Evolutionary conservation across 2,888 invertebrate genomes (phyloP).

Genomic region (Hecatera dysodea): DNA sequence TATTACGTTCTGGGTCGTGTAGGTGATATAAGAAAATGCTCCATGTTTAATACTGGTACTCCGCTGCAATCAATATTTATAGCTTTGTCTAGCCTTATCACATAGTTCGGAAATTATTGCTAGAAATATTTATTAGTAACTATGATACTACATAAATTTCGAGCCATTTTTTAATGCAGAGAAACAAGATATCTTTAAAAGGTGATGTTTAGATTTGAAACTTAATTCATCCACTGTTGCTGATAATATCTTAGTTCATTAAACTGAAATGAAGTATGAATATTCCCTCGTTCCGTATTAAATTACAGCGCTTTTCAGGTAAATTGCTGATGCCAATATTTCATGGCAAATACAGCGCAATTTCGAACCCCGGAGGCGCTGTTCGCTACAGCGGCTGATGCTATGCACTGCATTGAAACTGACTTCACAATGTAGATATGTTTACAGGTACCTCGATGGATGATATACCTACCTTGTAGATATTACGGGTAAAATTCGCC

Average conservation of each 20-base stretch:
- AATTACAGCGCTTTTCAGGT: constrained; percentile 4
- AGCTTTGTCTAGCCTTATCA: too few species aligned
- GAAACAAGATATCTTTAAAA: constrained; percentile 4
- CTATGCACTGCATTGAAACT: constrained; percentile 1
- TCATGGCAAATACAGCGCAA: neutral
- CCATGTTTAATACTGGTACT: too few species aligned
- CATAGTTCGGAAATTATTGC: too few species aligned
- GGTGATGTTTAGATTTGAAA: constrained; percentile 6
- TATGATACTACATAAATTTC: neutral
- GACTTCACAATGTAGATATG: neutral
- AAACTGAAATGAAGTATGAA: neutral
- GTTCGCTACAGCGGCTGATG: neutral
- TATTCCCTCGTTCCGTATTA: neutral
- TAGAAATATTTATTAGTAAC: too few species aligned
- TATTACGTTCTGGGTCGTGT: too few species aligned
- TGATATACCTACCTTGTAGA: neutral
- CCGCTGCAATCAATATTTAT: too few species aligned
- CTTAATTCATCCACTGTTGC: neutral
- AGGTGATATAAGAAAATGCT: too few species aligned
- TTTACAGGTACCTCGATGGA: neutral
- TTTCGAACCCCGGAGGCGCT: neutral
- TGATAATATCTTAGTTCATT: constrained; percentile 1
- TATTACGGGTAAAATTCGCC: neutral
- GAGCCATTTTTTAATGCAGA: neutral
- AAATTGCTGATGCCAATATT: neutral